Evolutionary conservation across 1,140 invertebrate genomes (phyloP).

Genomic region (Drosophila busckii): DNA sequence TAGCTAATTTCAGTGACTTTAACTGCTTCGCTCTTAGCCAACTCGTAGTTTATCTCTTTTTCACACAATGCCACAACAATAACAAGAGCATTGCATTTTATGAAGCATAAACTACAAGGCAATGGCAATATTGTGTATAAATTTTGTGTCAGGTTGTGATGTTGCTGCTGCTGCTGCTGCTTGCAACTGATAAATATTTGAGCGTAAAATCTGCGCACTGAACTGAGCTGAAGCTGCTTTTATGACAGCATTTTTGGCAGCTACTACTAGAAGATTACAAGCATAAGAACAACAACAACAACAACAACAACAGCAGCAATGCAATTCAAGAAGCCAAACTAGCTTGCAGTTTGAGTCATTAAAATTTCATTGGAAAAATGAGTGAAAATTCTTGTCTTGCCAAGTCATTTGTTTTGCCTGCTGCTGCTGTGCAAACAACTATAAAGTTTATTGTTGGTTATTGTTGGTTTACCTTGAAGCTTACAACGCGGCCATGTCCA

Average conservation of each 20-base stretch:
- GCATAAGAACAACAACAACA: too few relatives aligned
- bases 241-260: conserved; percentile 20
- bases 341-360: conserved; percentile 65
- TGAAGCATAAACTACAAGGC: background rate
- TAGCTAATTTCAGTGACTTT: too few relatives aligned
- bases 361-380: conserved; percentile 73
- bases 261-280: too few relatives aligned
- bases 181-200: conserved; percentile 60
- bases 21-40: too few relatives aligned
- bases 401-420: conserved; percentile 58
- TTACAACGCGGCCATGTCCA: conserved; percentile 26
- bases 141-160: background rate
- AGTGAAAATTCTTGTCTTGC: conserved; percentile 66
- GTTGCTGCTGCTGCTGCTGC: conserved; percentile 12
- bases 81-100: too few relatives aligned
- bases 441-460: conserved; percentile 22
- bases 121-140: background rate
- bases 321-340: too few relatives aligned
- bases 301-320: background rate
- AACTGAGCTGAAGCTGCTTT: conserved; percentile 23
- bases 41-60: too few relatives aligned
- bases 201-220: conserved; percentile 24
- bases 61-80: too few relatives aligned
- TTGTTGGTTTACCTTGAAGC: conserved; percentile 11
- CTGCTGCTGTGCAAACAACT: conserved; percentile 25